Conservation (phyloP, 2,797 vertebrate species). For the Triplophysa yarkandensis region DNA sequence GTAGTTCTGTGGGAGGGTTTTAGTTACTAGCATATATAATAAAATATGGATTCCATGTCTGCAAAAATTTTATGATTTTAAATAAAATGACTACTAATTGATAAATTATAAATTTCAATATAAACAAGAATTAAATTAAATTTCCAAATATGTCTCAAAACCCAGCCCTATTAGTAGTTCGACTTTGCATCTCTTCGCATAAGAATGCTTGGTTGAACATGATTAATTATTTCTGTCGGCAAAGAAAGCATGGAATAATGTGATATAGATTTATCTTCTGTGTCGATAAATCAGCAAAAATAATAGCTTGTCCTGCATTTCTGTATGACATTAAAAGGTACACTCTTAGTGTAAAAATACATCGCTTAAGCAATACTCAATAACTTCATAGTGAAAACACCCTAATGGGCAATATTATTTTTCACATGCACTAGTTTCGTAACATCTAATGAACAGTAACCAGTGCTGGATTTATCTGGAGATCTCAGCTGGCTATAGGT, state of each 20-base stretch:
- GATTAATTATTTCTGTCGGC: constrained; percentile 20
- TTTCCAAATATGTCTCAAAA: too few relatives aligned
- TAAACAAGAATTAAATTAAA: too few relatives aligned
- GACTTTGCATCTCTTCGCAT: background rate
- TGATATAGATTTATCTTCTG: constrained; percentile 16
- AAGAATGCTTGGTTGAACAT: constrained; percentile 28
- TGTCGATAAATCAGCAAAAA: constrained; percentile 14
- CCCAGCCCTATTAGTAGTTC: too few relatives aligned
- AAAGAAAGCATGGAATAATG: constrained; percentile 25
- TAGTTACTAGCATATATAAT: too few relatives aligned
- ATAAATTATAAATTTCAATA: too few relatives aligned
- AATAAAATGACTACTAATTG: too few relatives aligned
- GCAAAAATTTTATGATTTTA: too few relatives aligned
- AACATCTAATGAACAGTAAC: constrained; percentile 14
- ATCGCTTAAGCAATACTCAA: constrained; percentile 6
- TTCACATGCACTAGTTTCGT: constrained; percentile 21
- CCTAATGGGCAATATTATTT: constrained; percentile 4
- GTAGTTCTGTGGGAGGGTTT: too few relatives aligned
- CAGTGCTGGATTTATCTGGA: constrained; percentile 3
- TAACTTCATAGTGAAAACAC: background rate
- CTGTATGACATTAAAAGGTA: constrained; percentile 4
- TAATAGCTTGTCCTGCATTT: constrained; percentile 8
- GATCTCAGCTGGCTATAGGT: constrained; percentile 8
- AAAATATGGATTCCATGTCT: too few relatives aligned
- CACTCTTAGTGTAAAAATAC: constrained; percentile 1